Base-by-base conservation (phyloP, 2,888 invertebrate genomes). In the Tetragonisca angustula region DNA sequence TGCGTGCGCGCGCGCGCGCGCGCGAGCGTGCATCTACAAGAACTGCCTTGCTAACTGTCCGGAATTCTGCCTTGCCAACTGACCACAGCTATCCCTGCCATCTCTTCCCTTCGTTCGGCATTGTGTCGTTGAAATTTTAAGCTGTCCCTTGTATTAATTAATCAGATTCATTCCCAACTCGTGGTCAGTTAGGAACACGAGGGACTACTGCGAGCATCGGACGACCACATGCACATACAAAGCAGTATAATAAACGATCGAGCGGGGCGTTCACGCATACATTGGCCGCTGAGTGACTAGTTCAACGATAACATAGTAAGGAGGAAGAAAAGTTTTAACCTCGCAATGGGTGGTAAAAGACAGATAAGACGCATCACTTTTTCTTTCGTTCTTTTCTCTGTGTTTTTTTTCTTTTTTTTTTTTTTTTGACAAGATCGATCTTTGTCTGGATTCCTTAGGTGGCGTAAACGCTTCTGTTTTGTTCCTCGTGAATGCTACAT, bases 1-100 rank as follows among this genome's bases (percentile, higher is more conserved):
- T 75, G 87, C 77, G 82, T 82, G 81, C 78, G 82, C 74, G 61
- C 49, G 70, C 73, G 85, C 79, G 82, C 82, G 84, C 78, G 80
- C 76, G 61, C 49, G n/a, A n/a, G n/a, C n/a, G 70, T 68, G 72
- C 17, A 68, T 52, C 71, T 70, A 56, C 36, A 59, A 15, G n/a
- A n/a, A 59, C n/a, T 59, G 56, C n/a, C n/a, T 59, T 59, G 56
- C 36, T 27, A 32, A 67, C 59, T 69, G 27, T 11, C 19, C 21
- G 24, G 67, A 56, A 56, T 56, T 56, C 56, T 56, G 56, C 5
- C 56, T 56, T n/a, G 17, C 17, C 62, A 69, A 36, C n/a, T 54
- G 36, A 13, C 56, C 56, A n/a, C 15, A 59, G 56, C 15, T 59
- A 59, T 59, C n/a, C 56, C 56, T 59, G 15, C 56, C 5, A n/a